Evolutionary conservation across 2,888 invertebrate species (phyloP).

Genomic region (Acleris cristana): DNA sequence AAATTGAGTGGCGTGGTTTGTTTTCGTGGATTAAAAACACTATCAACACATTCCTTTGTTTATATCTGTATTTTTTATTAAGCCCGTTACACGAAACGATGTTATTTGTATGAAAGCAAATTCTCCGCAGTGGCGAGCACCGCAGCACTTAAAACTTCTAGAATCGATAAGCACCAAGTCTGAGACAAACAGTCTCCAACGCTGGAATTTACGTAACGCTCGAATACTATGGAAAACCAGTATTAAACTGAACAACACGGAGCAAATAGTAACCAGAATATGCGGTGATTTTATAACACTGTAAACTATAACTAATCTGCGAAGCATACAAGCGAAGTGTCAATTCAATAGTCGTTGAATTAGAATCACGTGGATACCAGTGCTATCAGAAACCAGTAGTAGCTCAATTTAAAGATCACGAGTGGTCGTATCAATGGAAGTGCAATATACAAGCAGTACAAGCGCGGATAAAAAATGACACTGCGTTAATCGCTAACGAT

Average conservation of each 20-base stretch:
- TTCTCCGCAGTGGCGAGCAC: constrained; percentile 28
- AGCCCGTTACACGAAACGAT: background rate
- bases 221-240: constrained; percentile 16
- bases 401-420: constrained; percentile 19
- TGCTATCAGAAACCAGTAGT: constrained; percentile 22
- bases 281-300: too few species aligned
- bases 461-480: constrained; percentile 10
- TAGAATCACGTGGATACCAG: constrained; percentile 24
- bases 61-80: background rate
- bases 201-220: constrained; percentile 28
- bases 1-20: too few species aligned
- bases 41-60: too few species aligned
- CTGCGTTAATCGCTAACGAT: constrained; percentile 15
- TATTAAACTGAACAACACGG: background rate
- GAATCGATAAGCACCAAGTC: constrained; percentile 25
- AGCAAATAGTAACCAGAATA: background rate
- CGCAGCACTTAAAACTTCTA: constrained; percentile 33
- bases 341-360: constrained; percentile 16
- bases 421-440: constrained; percentile 12
- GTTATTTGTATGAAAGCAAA: constrained; percentile 18
- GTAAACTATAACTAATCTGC: constrained; percentile 9
- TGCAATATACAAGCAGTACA: constrained; percentile 6
- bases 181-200: constrained; percentile 31
- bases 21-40: too few species aligned
- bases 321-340: constrained; percentile 2